These are phyloP conservation scores for Ciona savignyi DNA, from an alignment of 23 tunicate species.

Conservation along the genomic window DNA sequence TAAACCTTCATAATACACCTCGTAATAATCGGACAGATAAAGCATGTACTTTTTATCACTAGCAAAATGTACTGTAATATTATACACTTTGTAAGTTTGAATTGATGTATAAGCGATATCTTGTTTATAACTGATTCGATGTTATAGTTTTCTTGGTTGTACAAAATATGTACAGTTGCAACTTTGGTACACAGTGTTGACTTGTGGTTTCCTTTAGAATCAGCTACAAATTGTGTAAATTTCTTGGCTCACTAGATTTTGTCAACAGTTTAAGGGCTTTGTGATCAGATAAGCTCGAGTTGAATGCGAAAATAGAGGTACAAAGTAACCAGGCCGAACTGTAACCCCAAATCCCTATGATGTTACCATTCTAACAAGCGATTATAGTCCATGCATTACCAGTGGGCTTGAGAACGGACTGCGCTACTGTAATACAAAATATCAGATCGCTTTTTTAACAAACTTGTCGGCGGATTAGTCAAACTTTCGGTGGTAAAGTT, in stretches of 20 bases:
- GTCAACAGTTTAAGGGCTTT: conserved; percentile 1
- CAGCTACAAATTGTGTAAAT: not conserved
- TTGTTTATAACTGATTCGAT: not conserved
- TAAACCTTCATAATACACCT: too few species aligned
- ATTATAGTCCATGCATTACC: not conserved
- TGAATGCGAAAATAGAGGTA: not conserved
- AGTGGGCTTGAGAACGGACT: not conserved
- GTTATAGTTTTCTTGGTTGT: too few species aligned
- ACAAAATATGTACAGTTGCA: too few species aligned
- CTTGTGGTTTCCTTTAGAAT: too few species aligned
- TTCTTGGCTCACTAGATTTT: not conserved
- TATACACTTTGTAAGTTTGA: not conserved
- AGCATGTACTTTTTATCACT: too few species aligned
- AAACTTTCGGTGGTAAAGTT: not conserved
- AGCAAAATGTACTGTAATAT: too few species aligned
- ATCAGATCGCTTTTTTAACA: not conserved
- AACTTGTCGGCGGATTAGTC: not conserved
- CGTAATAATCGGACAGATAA: too few species aligned
- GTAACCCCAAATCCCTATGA: not conserved
- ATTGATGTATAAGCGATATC: not conserved
- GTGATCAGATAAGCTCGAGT: not conserved
- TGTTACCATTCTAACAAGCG: not conserved
- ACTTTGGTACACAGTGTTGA: too few species aligned
- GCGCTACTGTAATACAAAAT: not conserved
- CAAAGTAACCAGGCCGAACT: not conserved